phyloP scores from a whole-genome alignment of 2,113 vertebrate species.

The Chionodraco myersi region DNA sequence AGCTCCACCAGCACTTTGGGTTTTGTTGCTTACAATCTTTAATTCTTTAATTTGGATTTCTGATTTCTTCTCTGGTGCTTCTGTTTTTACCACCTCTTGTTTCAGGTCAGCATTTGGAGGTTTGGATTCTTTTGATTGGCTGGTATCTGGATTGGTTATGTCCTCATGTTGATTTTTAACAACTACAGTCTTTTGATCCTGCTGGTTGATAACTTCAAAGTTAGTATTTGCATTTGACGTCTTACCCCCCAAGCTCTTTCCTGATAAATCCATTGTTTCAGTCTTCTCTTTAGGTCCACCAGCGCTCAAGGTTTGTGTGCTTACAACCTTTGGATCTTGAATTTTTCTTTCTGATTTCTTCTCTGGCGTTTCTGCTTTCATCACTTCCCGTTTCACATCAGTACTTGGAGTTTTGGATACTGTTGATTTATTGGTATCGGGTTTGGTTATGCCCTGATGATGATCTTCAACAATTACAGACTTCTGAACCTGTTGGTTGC shows the following conservation, averaged over 20 bases:
- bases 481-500: no score
- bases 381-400: fast-evolving
- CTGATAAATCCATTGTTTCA: background rate
- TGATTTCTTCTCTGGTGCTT: background rate
- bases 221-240: background rate
- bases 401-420: no score
- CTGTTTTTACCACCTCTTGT: background rate
- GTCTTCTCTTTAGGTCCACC: background rate
- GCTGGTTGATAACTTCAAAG: background rate
- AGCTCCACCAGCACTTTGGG: background rate
- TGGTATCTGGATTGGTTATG: background rate
- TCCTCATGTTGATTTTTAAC: background rate
- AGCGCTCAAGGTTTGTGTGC: background rate
- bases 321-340: background rate
- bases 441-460: no score
- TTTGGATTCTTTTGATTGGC: conserved; percentile 7
- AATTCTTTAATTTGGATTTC: background rate
- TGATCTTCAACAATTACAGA: no score
- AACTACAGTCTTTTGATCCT: background rate
- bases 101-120: background rate
- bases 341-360: background rate
- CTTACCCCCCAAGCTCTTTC: background rate
- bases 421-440: no score
- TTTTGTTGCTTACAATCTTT: background rate
- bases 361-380: background rate